Percentiles rank a stretch among this genome's conserved stretches.
These are phyloP conservation scores for Meteorus cinctellus DNA, from an alignment of 2,888 invertebrate species.

Conservation along the genomic window DNA sequence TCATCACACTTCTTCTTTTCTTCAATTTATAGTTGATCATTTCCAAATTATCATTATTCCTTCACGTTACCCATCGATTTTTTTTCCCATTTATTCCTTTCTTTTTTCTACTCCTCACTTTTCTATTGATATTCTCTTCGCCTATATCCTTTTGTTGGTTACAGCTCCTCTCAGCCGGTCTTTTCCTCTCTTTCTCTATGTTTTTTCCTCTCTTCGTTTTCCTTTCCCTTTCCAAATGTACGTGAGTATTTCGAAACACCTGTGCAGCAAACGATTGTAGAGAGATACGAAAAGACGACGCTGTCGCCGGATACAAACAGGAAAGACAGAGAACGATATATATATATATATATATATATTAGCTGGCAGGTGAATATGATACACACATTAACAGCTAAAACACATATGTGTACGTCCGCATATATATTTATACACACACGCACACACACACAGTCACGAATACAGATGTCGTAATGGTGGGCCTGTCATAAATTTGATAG, in stretches of 20 bases:
- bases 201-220: slow-evolving; percentile 5
- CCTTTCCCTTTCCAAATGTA: background rate
- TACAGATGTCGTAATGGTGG: background rate
- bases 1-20: no score
- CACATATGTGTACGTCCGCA: background rate
- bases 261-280: slow-evolving; percentile 44
- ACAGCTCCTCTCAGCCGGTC: background rate
- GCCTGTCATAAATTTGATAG: background rate
- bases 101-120: no score
- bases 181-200: slow-evolving; percentile 4
- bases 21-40: no score
- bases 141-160: slow-evolving; percentile 17
- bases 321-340: slow-evolving; percentile 15
- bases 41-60: no score
- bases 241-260: slow-evolving; percentile 42
- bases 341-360: background rate
- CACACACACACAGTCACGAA: background rate
- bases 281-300: slow-evolving; percentile 39
- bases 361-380: background rate
- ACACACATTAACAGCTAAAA: background rate
- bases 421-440: background rate
- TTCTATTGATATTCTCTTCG: background rate
- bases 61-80: no score
- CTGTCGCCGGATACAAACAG: slow-evolving; percentile 31
- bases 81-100: no score